Evolutionary conservation across 2,797 vertebrate species (phyloP), one percentile per base, ranked within the genome.

Genomic region (Hydrophis major): DNA sequence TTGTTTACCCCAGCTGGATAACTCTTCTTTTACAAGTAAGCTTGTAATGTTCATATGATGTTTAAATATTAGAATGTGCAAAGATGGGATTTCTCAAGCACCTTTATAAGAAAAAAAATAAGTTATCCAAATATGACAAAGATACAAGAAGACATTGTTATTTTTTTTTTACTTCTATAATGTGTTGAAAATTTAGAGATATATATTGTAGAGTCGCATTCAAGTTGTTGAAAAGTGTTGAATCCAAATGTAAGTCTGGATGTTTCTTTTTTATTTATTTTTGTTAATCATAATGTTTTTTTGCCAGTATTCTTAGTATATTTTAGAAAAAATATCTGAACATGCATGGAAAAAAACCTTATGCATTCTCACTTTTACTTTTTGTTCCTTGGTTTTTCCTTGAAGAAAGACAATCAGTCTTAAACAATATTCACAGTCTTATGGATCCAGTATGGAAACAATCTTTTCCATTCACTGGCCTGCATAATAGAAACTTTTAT

Each of bases 401-500:
- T 37, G 55, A 57, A 50, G 50, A 57, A 56, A 90, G 50, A 1
- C 0, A 42, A 25, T 47, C 3, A 4, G n/a, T 60, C 59, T 93
- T 66, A 89, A 94, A 93, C 90, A 69, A 90, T 94, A 74, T 94
- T 27, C 55, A 91, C 59, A 94, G 27, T 50, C 86, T 86, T 28
- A 74, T 92, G 66, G 66, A 93, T 87, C n/a, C 42, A 16, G 25
- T 92, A 13, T 87, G 94, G 88, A 14, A 93, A 93, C 89, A 94
- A n/a, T 47, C 16, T 88, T 87, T 89, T 25, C 28, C 87, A 22
- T 92, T 94, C 90, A 32, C 32, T 56, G 78, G 87, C 89, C 7
- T 16, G 53, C 37, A 53, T 87, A 91, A n/a, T 60, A 87, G 2
- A 22, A 28, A 57, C 92, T 94, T 95, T 95, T 61, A 94, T 95